These are phyloP conservation scores for Urosaurus nigricauda DNA, from an alignment of 2,797 vertebrate species.

Conservation along the genomic window DNA sequence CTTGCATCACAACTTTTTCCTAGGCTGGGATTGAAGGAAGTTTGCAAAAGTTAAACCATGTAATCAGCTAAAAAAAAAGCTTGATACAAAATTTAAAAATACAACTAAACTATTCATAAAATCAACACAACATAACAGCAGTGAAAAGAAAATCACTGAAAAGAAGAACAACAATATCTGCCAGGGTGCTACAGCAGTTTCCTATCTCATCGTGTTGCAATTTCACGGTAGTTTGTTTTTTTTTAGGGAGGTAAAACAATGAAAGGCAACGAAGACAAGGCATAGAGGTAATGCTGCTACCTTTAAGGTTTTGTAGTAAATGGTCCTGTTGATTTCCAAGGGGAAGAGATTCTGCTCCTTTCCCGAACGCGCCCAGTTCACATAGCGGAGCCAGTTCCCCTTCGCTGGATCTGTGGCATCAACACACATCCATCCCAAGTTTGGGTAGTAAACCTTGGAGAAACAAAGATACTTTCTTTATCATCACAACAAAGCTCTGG, in stretches of 20 bases:
- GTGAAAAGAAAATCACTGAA: no score
- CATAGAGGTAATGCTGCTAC: slow-evolving; percentile 75
- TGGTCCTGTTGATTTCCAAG: slow-evolving; percentile 93
- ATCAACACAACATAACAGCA: no score
- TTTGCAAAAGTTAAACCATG: not conserved
- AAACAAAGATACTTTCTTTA: not conserved
- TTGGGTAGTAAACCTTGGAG: slow-evolving; percentile 91
- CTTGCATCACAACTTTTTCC: no score
- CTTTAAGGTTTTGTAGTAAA: slow-evolving; percentile 95
- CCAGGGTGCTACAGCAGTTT: not conserved
- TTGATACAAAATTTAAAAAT: no score
- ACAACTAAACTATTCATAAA: no score
- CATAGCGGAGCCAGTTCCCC: slow-evolving; percentile 94
- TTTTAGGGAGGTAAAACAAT: not conserved
- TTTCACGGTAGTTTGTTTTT: no score
- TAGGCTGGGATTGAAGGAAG: not conserved
- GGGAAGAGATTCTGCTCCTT: slow-evolving; percentile 94
- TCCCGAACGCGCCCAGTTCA: slow-evolving; percentile 92
- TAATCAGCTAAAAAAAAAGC: no score
- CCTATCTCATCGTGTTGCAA: no score
- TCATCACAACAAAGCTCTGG: not conserved
- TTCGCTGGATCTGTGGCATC: slow-evolving; percentile 93
- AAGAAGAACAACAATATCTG: not conserved
- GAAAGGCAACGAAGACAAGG: not conserved
- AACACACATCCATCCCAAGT: slow-evolving; percentile 96